Base-by-base conservation (phyloP, 2,797 vertebrate species). In the Cyclopterus lumpus region DNA sequence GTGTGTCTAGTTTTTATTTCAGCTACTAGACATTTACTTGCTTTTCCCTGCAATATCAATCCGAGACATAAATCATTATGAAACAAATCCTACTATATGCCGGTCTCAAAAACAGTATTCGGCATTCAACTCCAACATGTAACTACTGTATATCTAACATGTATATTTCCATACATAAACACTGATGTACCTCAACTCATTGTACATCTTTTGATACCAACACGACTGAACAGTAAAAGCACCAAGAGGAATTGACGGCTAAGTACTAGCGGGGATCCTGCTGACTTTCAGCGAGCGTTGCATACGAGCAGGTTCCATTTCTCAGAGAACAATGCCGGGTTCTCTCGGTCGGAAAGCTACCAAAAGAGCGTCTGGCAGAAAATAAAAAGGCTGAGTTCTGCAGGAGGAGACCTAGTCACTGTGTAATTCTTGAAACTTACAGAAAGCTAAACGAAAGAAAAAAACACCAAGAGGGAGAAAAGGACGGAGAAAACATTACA, bases 371-470 rank as follows among this genome's bases (percentile, higher is more conserved):
- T 90, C 79, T 80, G 28, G 15, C 69, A 88, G 66, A 81, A 84
- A 79, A 80, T 80, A 89, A 89, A n/a, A 85, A 74, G 77, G 73
- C 75, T 36, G 65, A 65, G 82, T 74, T 75, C 70, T 70, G 49
- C 83, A 86, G 86, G 89, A 91, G 83, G 91, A 82, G 79, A 83
- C 80, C 80, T 65, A 85, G 87, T 86, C 82, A 71, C 59, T 79
- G 61, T 84, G 80, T 86, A 88, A 91, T 93, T 90, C 82, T 89
- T 92, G 90, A 83, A 89, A 82, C 80, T 88, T 82, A 64, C 59
- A 78, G 77, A 81, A 79, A 74, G 80, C 85, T 86, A 88, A 86
- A 40, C 18, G 22, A 66, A 66, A 63, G n/a, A 32, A 8, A 18
- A n/a, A 44, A 42, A 92, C 75, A 89, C 76, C 75, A 82, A 82